phyloP scores from a whole-genome alignment of 2,888 invertebrate species.

The Spodoptera picta region DNA sequence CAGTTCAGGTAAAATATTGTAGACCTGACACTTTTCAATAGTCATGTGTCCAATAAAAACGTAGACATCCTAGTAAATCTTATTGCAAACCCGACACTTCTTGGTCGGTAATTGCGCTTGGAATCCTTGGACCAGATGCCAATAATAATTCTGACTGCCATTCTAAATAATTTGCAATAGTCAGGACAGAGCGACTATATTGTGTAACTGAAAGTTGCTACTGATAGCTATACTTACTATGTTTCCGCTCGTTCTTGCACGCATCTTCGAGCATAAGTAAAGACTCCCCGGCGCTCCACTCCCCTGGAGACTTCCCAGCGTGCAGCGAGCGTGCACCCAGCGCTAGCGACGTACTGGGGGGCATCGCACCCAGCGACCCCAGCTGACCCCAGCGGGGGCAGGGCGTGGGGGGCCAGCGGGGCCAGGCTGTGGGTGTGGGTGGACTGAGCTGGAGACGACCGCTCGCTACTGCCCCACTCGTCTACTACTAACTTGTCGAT shows the following conservation, averaged over 20 bases:
- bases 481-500: conserved; percentile 84
- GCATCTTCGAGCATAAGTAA: conserved; percentile 85
- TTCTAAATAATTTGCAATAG: too few species aligned
- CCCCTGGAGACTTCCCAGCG: conserved; percentile 84
- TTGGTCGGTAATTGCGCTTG: too few species aligned
- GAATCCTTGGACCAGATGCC: too few species aligned
- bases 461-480: conserved; percentile 71
- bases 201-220: too few species aligned
- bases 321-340: conserved; percentile 68
- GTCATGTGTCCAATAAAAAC: too few species aligned
- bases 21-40: too few species aligned
- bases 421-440: conserved; percentile 41
- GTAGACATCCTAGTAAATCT: too few species aligned
- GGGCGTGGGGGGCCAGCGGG: conserved; percentile 19
- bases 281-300: conserved; percentile 85
- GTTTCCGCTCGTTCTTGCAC: conserved; percentile 84
- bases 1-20: too few species aligned
- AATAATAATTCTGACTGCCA: too few species aligned
- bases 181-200: too few species aligned
- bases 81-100: too few species aligned
- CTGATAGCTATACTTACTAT: conserved; percentile 68
- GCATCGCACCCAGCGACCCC: conserved; percentile 25
- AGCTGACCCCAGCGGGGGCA: conserved; percentile 8
- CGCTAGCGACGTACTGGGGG: conserved; percentile 30
- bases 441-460: conserved; percentile 45